Conservation (phyloP, 2,797 vertebrate species). For the Cryptoblepharus egeriae region DNA sequence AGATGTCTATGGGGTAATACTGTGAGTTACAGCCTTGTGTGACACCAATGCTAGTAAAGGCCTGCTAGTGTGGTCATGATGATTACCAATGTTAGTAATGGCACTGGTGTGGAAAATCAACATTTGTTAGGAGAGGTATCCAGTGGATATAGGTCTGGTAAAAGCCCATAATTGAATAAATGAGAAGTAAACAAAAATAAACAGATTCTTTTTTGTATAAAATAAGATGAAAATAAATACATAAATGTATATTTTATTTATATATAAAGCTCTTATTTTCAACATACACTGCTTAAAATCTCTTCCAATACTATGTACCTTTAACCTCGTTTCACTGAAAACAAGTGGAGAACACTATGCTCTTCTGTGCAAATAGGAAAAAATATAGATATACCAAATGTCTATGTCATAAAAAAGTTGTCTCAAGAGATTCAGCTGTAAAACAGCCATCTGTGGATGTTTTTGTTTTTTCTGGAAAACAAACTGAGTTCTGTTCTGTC, state of each 20-base stretch:
- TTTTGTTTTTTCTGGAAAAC: conserved; percentile 60
- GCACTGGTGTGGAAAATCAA: conserved; percentile 27
- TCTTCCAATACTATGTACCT: conserved; percentile 77
- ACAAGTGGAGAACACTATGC: conserved; percentile 71
- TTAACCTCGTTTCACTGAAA: conserved; percentile 65
- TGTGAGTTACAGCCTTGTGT: no score
- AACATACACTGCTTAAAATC: conserved; percentile 73
- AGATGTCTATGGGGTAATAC: no score
- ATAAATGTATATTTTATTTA: conserved; percentile 71
- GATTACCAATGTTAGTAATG: conserved; percentile 4
- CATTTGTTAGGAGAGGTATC: conserved; percentile 44
- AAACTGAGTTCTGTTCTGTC: conserved; percentile 61
- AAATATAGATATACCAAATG: conserved; percentile 70
- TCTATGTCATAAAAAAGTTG: conserved; percentile 78
- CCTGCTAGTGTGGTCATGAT: conserved; percentile 19
- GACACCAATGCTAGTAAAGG: no score
- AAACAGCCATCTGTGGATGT: conserved; percentile 36
- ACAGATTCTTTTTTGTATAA: conserved; percentile 68
- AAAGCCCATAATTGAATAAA: conserved; percentile 42
- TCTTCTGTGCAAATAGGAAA: conserved; percentile 86
- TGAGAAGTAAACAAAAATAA: conserved; percentile 46
- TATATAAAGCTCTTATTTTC: conserved; percentile 75
- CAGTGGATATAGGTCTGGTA: conserved; percentile 40
- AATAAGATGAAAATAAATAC: conserved; percentile 79
- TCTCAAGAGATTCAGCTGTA: conserved; percentile 75